These are phyloP conservation scores for Meleagris gallopavo DNA, from an alignment of 2,113 vertebrate species.

Conservation along the genomic window DNA sequence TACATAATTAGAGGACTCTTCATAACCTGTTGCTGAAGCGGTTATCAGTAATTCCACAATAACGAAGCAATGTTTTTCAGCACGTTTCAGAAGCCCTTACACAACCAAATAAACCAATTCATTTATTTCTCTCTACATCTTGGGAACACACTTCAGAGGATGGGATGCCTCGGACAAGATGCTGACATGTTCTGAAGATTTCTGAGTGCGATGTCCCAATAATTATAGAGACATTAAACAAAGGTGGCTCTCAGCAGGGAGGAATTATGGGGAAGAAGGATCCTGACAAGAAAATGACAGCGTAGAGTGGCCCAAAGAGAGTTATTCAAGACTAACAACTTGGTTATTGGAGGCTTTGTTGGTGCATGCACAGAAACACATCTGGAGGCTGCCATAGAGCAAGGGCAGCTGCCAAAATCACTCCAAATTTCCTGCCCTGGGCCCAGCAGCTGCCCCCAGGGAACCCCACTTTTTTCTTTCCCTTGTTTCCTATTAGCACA, in stretches of 20 bases:
- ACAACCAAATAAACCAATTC: neutral
- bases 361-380: neutral
- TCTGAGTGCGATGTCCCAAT: too few relatives aligned
- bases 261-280: neutral
- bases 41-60: constrained; percentile 41
- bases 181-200: neutral
- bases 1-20: constrained; percentile 34
- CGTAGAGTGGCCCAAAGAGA: neutral
- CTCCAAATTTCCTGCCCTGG: neutral
- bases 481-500: neutral
- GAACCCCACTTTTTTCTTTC: neutral
- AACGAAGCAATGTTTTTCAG: constrained; percentile 29
- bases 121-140: neutral
- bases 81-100: neutral
- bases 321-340: neutral
- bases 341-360: neutral
- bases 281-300: neutral
- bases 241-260: neutral
- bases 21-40: constrained; percentile 47
- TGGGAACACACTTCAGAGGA: rapidly evolving
- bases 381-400: neutral
- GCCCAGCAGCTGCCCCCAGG: too few relatives aligned
- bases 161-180: too few relatives aligned
- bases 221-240: neutral
- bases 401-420: neutral